Evolutionary conservation across 2,797 vertebrate species (phyloP).

Genomic region (Perdix hodgsoniae): DNA sequence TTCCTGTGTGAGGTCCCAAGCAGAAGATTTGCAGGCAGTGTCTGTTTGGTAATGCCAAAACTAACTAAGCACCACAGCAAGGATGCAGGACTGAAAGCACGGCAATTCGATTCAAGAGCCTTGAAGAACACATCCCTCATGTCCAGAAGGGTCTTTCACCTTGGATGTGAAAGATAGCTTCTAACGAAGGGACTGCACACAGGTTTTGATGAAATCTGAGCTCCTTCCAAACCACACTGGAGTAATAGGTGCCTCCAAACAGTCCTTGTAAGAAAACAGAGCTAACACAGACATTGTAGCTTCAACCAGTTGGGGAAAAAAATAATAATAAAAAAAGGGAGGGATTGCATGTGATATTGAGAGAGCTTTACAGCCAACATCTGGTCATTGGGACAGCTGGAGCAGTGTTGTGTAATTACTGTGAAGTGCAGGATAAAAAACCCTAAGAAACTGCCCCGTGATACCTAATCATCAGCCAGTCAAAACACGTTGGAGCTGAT

Average conservation of each 20-base stretch:
- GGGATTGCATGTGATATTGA: slow-evolving; percentile 72
- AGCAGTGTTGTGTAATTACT: slow-evolving; percentile 69
- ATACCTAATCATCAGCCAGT: slow-evolving; percentile 66
- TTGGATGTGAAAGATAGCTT: slow-evolving; percentile 47
- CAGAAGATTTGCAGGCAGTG: background rate
- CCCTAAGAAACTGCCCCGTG: slow-evolving; percentile 30
- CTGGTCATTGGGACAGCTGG: slow-evolving; percentile 79
- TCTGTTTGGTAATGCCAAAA: slow-evolving; percentile 4
- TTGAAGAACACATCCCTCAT: background rate
- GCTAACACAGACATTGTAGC: slow-evolving; percentile 48
- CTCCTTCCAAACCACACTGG: slow-evolving; percentile 28
- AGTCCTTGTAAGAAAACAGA: slow-evolving; percentile 57
- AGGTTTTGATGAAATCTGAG: slow-evolving; percentile 59
- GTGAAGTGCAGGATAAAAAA: slow-evolving; percentile 44
- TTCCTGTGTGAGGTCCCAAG: background rate
- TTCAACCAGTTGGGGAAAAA: slow-evolving; percentile 44
- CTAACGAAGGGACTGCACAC: slow-evolving; percentile 51
- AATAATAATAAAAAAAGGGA: slow-evolving; percentile 35
- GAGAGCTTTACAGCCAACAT: slow-evolving; percentile 79
- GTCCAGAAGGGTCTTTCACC: slow-evolving; percentile 42
- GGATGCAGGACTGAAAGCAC: background rate
- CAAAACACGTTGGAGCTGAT: slow-evolving; percentile 17
- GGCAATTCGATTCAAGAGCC: background rate
- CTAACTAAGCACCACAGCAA: background rate
- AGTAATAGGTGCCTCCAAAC: slow-evolving; percentile 63